phyloP scores from a whole-genome alignment of 2,888 invertebrate genomes.

The Reticulitermes lucifugus region DNA sequence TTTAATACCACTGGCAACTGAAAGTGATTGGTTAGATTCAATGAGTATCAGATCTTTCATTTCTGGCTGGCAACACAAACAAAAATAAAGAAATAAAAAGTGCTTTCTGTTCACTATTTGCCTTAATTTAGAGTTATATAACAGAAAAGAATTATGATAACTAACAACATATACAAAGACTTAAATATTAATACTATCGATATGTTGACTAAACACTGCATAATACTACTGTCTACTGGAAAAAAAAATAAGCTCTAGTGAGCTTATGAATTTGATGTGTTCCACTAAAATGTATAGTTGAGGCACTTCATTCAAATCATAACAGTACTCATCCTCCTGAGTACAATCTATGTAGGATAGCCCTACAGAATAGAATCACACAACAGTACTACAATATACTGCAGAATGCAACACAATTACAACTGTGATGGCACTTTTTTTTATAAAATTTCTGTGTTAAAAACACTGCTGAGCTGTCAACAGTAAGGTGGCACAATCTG shows the following conservation, averaged over 20 bases:
- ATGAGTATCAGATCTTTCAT: not conserved
- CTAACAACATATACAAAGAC: not conserved
- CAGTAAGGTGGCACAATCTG: not conserved
- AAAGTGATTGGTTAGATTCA: not conserved
- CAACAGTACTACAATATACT: not conserved
- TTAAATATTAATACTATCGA: not conserved
- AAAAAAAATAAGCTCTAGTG: not conserved
- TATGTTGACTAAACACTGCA: not conserved
- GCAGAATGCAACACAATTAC: not conserved
- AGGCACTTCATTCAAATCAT: constrained; percentile 10
- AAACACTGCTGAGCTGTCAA: not conserved
- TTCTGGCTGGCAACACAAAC: not conserved
- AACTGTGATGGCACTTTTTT: not conserved
- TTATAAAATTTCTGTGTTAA: not conserved
- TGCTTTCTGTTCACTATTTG: not conserved
- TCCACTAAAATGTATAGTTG: constrained; percentile 9
- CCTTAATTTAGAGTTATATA: not conserved
- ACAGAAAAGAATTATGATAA: not conserved
- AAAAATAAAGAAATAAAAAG: not conserved
- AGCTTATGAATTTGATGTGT: not conserved
- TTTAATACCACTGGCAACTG: not conserved
- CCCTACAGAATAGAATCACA: not conserved
- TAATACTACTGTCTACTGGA: not conserved
- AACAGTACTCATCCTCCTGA: not conserved
- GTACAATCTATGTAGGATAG: not conserved